These are phyloP conservation scores for Crocidura indochinensis DNA, from an alignment of 2,797 vertebrate genomes.

Conservation along the genomic window DNA sequence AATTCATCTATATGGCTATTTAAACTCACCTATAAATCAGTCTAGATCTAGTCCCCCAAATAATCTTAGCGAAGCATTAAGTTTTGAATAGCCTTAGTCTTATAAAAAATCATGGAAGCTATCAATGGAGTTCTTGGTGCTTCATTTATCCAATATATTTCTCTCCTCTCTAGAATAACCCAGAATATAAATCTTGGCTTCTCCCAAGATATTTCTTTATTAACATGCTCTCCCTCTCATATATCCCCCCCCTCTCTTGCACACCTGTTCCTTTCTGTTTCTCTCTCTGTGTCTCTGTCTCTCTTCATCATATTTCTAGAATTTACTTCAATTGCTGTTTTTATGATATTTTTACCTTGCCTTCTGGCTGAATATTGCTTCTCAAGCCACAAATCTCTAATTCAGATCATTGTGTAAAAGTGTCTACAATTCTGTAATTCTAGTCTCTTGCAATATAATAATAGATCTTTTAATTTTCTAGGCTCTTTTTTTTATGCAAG, in stretches of 20 bases:
- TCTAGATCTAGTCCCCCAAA: neutral
- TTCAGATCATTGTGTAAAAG: neutral
- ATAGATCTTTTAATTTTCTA: neutral
- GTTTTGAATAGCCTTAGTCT: neutral
- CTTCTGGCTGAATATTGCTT: slow-evolving; percentile 28
- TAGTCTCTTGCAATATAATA: neutral
- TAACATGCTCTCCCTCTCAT: no score
- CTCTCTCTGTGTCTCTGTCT: no score
- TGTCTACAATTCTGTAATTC: neutral
- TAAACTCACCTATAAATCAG: neutral
- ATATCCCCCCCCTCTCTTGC: no score
- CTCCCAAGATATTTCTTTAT: neutral
- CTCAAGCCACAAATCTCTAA: neutral
- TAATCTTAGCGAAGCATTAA: neutral
- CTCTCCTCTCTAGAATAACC: neutral
- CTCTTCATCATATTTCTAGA: neutral
- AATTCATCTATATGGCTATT: neutral
- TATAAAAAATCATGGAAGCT: neutral
- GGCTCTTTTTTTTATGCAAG: neutral
- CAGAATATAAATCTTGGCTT: neutral
- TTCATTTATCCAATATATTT: neutral
- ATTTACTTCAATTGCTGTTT: neutral
- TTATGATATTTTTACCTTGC: neutral
- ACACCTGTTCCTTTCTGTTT: no score
- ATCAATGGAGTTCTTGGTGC: neutral